phyloP scores from a whole-genome alignment of 1,140 invertebrate genomes.

The Polyergus mexicanus region DNA sequence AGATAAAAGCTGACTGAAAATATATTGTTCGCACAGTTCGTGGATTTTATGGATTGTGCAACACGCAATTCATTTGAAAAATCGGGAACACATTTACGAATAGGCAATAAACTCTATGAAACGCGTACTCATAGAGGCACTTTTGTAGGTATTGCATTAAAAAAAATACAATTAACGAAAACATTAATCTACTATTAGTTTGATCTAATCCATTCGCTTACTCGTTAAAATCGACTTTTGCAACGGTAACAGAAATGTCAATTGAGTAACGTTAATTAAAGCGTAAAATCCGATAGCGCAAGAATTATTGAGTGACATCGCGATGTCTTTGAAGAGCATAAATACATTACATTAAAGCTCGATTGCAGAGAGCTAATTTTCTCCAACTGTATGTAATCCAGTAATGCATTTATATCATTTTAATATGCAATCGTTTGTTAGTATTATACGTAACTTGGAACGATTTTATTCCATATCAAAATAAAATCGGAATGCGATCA shows the following conservation, averaged over 20 bases:
- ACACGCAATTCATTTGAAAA: not conserved
- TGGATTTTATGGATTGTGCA: not conserved
- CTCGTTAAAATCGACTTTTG: not conserved
- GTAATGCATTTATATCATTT: constrained; percentile 2
- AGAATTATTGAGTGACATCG: not conserved
- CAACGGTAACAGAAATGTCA: not conserved
- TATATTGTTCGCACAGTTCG: not conserved
- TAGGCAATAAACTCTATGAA: constrained; percentile 21
- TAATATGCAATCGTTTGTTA: not conserved
- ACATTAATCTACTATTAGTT: not conserved
- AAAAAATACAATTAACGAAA: not conserved
- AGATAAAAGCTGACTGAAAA: constrained; percentile 27
- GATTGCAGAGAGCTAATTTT: not conserved
- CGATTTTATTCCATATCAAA: not conserved
- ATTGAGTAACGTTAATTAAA: constrained; percentile 3
- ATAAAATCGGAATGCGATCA: too few species aligned
- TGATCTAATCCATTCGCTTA: constrained; percentile 1
- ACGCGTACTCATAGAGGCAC: not conserved
- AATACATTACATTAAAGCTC: not conserved
- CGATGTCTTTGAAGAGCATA: not conserved
- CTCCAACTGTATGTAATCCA: not conserved
- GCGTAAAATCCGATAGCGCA: not conserved
- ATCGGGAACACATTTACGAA: constrained; percentile 9
- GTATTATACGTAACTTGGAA: not conserved
- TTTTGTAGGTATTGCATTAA: not conserved